These are phyloP conservation scores for Leptopterna dolabrata DNA, from an alignment of 2,888 invertebrate species.

Conservation along the genomic window DNA sequence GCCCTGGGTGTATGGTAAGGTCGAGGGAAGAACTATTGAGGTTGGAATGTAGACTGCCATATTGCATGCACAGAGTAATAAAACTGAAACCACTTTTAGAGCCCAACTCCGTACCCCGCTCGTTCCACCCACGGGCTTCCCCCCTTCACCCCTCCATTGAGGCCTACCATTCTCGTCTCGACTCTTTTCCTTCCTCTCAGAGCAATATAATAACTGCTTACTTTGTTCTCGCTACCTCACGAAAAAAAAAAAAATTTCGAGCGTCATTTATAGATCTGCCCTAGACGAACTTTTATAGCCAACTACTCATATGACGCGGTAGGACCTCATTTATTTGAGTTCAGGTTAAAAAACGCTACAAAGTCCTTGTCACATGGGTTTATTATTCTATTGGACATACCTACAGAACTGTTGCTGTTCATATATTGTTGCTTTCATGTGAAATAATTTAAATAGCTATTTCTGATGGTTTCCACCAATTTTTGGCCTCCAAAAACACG, in stretches of 20 bases:
- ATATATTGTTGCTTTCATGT: no score
- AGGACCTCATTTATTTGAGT: background rate
- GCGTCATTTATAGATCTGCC: background rate
- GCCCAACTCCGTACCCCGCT: constrained; percentile 27
- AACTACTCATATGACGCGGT: background rate
- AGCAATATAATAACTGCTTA: constrained; percentile 34
- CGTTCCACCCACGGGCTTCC: background rate
- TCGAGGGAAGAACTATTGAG: constrained; percentile 49
- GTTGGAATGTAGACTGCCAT: constrained; percentile 56
- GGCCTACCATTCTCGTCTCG: background rate
- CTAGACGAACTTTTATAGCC: constrained; percentile 33
- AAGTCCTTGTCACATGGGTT: no score
- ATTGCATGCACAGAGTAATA: constrained; percentile 57
- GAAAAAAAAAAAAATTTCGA: background rate
- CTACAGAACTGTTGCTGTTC: no score
- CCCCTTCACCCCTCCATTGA: background rate
- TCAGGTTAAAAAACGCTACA: background rate
- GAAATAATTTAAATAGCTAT: no score
- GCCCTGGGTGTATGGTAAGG: constrained; percentile 5
- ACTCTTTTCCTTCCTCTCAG: background rate
- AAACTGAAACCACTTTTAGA: constrained; percentile 56
- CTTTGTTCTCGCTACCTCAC: constrained; percentile 37
- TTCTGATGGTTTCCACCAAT: no score
- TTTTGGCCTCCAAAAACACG: no score
- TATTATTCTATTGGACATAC: no score